These are phyloP conservation scores for Drosophila formosana DNA, from an alignment of 2,888 invertebrate species.

Conservation along the genomic window DNA sequence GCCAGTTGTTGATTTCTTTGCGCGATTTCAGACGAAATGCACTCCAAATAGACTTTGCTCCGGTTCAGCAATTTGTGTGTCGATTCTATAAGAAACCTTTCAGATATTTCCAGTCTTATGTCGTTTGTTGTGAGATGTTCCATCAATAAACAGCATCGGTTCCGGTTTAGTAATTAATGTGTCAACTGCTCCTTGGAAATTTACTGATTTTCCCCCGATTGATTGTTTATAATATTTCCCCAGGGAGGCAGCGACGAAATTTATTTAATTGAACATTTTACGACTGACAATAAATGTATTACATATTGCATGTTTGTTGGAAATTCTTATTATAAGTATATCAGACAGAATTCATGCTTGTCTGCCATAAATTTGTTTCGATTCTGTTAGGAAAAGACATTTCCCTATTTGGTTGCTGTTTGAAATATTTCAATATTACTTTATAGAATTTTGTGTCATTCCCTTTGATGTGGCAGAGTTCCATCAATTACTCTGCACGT, in stretches of 20 bases:
- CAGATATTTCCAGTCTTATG: slow-evolving; percentile 3
- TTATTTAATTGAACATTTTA: neutral
- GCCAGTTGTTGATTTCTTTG: slow-evolving; percentile 37
- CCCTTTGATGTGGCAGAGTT: slow-evolving; percentile 45
- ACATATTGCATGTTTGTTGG: neutral
- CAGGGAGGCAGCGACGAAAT: neutral
- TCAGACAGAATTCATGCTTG: neutral
- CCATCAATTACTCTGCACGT: slow-evolving; percentile 40
- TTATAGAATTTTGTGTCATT: slow-evolving; percentile 46
- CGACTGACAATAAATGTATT: neutral
- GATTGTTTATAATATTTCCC: slow-evolving; percentile 2
- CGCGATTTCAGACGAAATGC: slow-evolving; percentile 8
- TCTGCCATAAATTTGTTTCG: neutral
- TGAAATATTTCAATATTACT: slow-evolving; percentile 35
- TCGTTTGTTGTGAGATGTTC: neutral
- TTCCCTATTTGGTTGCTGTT: neutral
- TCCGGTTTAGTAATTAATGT: neutral
- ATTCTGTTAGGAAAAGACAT: neutral
- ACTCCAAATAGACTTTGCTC: slow-evolving; percentile 15
- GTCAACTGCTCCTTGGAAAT: neutral
- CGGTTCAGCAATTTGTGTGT: slow-evolving; percentile 17
- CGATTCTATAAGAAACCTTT: neutral
- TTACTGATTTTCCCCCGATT: neutral
- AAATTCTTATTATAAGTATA: neutral
- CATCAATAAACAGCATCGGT: neutral